Evolutionary conservation across 2,113 vertebrate genomes (phyloP).

Genomic region (Propithecus coquereli): DNA sequence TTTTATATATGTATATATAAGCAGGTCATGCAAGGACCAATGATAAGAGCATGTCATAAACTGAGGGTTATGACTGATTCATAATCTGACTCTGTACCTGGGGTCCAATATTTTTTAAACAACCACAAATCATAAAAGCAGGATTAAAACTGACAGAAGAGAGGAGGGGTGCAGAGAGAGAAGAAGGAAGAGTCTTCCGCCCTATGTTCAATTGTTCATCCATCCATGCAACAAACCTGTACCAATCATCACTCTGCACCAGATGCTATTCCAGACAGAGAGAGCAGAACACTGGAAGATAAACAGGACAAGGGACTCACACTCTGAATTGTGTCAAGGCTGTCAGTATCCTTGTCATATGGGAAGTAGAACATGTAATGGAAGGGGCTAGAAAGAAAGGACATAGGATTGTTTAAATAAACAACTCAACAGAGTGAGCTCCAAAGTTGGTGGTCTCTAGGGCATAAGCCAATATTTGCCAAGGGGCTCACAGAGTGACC

Average conservation of each 20-base stretch:
- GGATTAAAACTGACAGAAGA: neutral
- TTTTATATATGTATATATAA: neutral
- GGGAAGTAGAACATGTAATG: neutral
- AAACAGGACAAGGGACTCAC: neutral
- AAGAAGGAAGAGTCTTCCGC: neutral
- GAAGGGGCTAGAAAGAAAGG: neutral
- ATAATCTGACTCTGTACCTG: neutral
- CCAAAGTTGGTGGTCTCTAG: neutral
- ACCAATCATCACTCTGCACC: neutral
- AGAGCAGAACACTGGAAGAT: neutral
- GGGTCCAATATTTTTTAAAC: neutral
- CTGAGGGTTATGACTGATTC: neutral
- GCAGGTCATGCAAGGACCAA: neutral
- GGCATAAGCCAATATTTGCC: neutral
- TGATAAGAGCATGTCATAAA: neutral
- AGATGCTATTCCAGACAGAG: neutral
- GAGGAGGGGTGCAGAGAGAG: neutral
- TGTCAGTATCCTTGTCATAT: neutral
- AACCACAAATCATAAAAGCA: neutral
- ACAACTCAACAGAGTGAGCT: neutral
- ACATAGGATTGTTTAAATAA: neutral
- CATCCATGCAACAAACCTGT: neutral
- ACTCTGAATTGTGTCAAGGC: neutral
- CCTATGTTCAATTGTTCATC: neutral
- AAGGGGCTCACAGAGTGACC: neutral